Conservation (phyloP, 2,113 vertebrate genomes). For the Genyomyrus donnyi region DNA sequence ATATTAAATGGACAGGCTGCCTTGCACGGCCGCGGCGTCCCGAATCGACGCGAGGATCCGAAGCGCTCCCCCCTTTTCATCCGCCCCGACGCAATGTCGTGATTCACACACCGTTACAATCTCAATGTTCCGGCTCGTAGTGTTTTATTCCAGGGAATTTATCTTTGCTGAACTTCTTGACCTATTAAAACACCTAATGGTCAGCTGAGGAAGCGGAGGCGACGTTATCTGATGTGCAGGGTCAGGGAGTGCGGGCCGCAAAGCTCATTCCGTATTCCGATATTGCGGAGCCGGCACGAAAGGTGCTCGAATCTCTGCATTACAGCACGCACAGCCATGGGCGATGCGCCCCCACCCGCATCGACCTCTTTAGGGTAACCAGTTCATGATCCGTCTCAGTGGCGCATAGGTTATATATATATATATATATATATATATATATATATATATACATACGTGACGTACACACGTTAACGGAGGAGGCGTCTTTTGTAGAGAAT, state of each 20-base stretch:
- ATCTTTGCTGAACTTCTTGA: background rate
- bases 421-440: background rate
- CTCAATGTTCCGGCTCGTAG: background rate
- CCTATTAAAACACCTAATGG: background rate
- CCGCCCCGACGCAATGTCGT: background rate
- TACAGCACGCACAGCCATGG: slow-evolving; percentile 26
- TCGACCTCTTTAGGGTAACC: background rate
- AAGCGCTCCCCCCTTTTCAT: background rate
- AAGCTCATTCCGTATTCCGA: slow-evolving; percentile 45
- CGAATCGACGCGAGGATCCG: background rate
- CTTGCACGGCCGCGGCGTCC: background rate
- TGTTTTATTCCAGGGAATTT: background rate
- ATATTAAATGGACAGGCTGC: background rate
- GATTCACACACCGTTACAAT: background rate
- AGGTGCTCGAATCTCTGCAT: slow-evolving; percentile 41
- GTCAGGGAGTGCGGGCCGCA: slow-evolving; percentile 3
- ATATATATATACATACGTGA: background rate
- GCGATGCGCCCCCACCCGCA: background rate
- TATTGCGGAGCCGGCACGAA: slow-evolving; percentile 43
- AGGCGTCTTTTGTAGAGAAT: background rate
- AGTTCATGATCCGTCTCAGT: background rate
- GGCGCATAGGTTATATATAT: background rate
- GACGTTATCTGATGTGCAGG: background rate
- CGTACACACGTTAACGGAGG: no score
- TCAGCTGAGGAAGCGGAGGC: background rate